phyloP scores from a whole-genome alignment of 2,797 vertebrate species.

The Lacerta bilineata region DNA sequence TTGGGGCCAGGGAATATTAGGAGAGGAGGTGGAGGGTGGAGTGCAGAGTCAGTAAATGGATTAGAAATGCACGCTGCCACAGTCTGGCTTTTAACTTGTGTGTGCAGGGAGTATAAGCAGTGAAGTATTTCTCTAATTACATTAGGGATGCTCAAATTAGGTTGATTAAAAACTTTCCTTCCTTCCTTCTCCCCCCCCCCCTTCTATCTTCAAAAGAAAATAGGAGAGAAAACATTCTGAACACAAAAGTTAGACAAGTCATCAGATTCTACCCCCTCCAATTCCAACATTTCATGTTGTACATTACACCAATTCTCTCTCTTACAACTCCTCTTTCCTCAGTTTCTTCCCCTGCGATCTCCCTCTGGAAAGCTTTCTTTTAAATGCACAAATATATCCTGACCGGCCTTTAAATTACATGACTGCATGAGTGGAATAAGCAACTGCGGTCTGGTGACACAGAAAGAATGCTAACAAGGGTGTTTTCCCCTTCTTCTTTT shows the following conservation, averaged over 20 bases:
- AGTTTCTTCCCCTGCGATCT: background rate
- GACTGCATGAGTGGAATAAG: conserved; percentile 28
- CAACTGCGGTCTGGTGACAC: conserved; percentile 45
- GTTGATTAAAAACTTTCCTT: conserved; percentile 73
- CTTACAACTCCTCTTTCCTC: background rate
- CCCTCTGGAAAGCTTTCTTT: conserved; percentile 44
- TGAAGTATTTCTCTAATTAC: conserved; percentile 76
- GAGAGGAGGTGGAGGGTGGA: conserved; percentile 19
- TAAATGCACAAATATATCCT: conserved; percentile 31
- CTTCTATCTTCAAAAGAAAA: conserved; percentile 38
- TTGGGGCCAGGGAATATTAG: conserved; percentile 50
- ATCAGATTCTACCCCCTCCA: too few relatives aligned
- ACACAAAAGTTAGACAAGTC: background rate
- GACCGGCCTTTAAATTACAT: conserved; percentile 58
- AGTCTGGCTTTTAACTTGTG: conserved; percentile 71
- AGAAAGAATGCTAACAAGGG: conserved; percentile 55
- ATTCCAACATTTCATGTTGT: background rate
- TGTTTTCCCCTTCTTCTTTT: conserved; percentile 25
- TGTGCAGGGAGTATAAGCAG: conserved; percentile 25
- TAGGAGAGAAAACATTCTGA: background rate
- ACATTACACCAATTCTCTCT: background rate
- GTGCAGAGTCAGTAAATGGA: conserved; percentile 55
- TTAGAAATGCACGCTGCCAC: conserved; percentile 72
- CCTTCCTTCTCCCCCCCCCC: conserved; percentile 40
- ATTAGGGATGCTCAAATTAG: conserved; percentile 79